Evolutionary conservation across 2,888 invertebrate genomes (phyloP).

Genomic region (Lamproptera curius): DNA sequence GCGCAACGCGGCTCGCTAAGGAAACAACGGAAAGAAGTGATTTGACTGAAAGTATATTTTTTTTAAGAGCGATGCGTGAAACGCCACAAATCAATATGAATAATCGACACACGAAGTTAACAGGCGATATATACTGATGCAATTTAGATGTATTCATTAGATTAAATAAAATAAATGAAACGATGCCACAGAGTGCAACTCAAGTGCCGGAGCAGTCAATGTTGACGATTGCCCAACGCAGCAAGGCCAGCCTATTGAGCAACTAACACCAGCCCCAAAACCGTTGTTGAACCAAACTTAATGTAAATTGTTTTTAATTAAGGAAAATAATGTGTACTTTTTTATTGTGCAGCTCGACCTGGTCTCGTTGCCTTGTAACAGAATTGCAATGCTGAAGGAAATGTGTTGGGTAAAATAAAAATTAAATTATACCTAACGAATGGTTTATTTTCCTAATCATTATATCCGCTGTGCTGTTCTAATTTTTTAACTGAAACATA

Average conservation of each 20-base stretch:
- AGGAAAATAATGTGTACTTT: conserved; percentile 18
- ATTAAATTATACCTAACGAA: conserved; percentile 12
- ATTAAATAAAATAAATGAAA: background rate
- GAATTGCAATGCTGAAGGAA: conserved; percentile 17
- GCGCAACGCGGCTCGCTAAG: conserved; percentile 36
- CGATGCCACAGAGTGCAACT: conserved; percentile 3
- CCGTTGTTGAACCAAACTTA: conserved; percentile 44
- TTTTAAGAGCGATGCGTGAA: conserved; percentile 19
- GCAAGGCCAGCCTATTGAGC: conserved; percentile 49
- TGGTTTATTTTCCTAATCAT: conserved; percentile 13
- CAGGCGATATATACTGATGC: too few relatives aligned
- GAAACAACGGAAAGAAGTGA: conserved; percentile 46
- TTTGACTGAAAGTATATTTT: conserved; percentile 38
- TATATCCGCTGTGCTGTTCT: conserved; percentile 8
- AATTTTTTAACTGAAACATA: background rate
- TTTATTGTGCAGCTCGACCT: conserved; percentile 19
- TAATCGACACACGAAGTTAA: too few relatives aligned
- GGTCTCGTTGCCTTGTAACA: conserved; percentile 19
- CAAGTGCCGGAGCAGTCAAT: conserved; percentile 35
- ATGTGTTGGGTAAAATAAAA: conserved; percentile 17
- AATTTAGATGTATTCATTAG: too few relatives aligned
- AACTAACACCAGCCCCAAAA: conserved; percentile 38
- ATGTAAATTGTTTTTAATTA: conserved; percentile 29
- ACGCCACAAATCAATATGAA: too few relatives aligned
- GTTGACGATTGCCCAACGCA: conserved; percentile 46